Evolutionary conservation across 2,888 invertebrate species (phyloP).

Genomic region (Dryocosmus kuriphilus): DNA sequence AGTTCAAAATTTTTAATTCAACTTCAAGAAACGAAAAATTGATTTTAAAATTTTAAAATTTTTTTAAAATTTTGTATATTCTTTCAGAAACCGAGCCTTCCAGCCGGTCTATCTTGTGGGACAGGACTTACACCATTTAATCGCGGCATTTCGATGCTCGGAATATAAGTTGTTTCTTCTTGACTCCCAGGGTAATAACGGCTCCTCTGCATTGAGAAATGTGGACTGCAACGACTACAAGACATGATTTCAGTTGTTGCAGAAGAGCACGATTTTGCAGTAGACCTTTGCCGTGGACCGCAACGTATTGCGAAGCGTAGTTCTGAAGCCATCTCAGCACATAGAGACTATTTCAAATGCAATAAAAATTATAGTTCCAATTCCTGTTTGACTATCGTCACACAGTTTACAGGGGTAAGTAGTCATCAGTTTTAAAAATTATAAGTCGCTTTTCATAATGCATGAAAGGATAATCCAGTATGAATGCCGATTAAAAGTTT

Average conservation of each 20-base stretch:
- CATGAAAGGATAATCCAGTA: neutral
- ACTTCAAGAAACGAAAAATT: too few species aligned
- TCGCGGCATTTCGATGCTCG: constrained; percentile 76
- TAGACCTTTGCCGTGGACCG: constrained; percentile 90
- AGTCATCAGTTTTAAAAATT: constrained; percentile 7
- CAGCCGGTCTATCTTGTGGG: constrained; percentile 66
- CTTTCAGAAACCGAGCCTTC: constrained; percentile 20
- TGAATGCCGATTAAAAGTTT: neutral
- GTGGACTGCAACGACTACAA: constrained; percentile 73
- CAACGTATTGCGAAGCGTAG: constrained; percentile 94
- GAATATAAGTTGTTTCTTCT: constrained; percentile 76
- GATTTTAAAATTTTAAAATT: too few species aligned
- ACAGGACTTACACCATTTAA: constrained; percentile 77
- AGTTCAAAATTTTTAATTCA: too few species aligned
- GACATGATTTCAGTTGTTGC: constrained; percentile 64
- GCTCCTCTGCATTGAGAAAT: constrained; percentile 69
- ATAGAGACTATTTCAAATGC: constrained; percentile 85
- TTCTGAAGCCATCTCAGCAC: constrained; percentile 96
- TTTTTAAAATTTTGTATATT: constrained; percentile 43
- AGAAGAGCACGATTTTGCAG: constrained; percentile 83
- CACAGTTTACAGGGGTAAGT: neutral
- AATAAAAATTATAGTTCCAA: constrained; percentile 1
- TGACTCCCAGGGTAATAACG: constrained; percentile 70
- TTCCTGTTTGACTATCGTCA: neutral
- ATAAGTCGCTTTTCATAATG: neutral